Evolutionary conservation across 2,113 vertebrate species (phyloP).

Genomic region (Pogonocichla stellata): DNA sequence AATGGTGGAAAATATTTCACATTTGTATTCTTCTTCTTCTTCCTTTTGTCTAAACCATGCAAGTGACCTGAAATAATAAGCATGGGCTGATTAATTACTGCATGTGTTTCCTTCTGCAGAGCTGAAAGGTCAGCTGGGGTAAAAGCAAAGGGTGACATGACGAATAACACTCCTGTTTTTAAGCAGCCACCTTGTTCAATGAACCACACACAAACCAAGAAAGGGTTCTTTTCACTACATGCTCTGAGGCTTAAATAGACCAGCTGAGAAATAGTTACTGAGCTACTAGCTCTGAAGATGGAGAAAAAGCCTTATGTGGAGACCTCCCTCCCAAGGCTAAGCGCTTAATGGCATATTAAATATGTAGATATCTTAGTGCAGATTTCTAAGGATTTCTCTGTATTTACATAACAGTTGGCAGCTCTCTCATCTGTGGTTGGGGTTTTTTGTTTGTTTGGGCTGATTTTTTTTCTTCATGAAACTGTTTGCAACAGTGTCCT

Average conservation of each 20-base stretch:
- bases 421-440: background rate
- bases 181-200: conserved; percentile 65
- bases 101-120: background rate
- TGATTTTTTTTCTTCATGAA: background rate
- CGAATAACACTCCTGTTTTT: background rate
- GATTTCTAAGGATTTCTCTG: conserved; percentile 45
- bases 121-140: conserved; percentile 29
- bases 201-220: conserved; percentile 65
- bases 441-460: background rate
- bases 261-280: conserved; percentile 18
- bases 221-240: conserved; percentile 55
- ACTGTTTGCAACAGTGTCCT: background rate
- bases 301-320: background rate
- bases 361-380: background rate
- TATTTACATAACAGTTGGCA: background rate
- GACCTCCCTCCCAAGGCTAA: background rate
- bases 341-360: background rate
- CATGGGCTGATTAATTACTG: conserved; percentile 9
- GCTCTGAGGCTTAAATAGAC: conserved; percentile 44
- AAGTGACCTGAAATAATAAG: conserved; percentile 39
- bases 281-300: background rate
- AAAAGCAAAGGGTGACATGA: conserved; percentile 10
- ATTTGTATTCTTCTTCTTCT: conserved; percentile 16
- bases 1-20: conserved; percentile 23
- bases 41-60: background rate